Base-by-base conservation (phyloP, 2,113 vertebrate species). In the Sialia sialis region DNA sequence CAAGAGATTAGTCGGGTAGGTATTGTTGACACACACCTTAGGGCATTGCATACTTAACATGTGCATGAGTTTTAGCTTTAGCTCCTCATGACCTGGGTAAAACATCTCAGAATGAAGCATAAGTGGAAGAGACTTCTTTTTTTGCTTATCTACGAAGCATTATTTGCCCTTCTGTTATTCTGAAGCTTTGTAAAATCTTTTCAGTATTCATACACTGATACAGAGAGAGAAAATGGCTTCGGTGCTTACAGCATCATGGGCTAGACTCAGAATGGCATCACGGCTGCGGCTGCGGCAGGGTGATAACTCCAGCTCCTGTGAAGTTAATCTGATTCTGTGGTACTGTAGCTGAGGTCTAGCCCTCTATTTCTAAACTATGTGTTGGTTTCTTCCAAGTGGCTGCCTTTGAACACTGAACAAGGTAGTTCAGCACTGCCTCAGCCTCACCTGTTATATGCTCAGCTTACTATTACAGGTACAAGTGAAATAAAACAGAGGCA, bases 21-120 rank as follows among this genome's bases (percentile, higher is more conserved):
- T 89, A 81, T 91, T 97, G 91, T 96, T 95, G 95, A 94, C 91
- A 95, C 74, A 91, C 95, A 96, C 95, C 93, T 98, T 93, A 96
- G 93, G 87, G 93, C 77, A 94, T 11, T 95, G 94, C 86, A 91
- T 86, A 88, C 54, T 97, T 93, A 84, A 90, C 64, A 90, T 10
- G 21, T 2, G 2, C 25, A 44, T 79, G 43, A 87, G 77, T 88
- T 96, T 89, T 89, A 93, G 32, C 38, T 29, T 54, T 58, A 12
- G 75, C 80, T 52, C 75, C 92, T 87, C 84, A 72, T 85, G 86
- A 93, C 67, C 78, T 91, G 75, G 63, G 62, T 92, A 79, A 96
- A 58, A 84, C 32, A 90, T 70, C 89, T 93, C 52, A 77, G 75
- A 93, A 94, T 48, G 34, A 79, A 70, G 43, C 58, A 34, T 64